Conservation (phyloP, 2,797 vertebrate species). For the Pitangus sulphuratus region DNA sequence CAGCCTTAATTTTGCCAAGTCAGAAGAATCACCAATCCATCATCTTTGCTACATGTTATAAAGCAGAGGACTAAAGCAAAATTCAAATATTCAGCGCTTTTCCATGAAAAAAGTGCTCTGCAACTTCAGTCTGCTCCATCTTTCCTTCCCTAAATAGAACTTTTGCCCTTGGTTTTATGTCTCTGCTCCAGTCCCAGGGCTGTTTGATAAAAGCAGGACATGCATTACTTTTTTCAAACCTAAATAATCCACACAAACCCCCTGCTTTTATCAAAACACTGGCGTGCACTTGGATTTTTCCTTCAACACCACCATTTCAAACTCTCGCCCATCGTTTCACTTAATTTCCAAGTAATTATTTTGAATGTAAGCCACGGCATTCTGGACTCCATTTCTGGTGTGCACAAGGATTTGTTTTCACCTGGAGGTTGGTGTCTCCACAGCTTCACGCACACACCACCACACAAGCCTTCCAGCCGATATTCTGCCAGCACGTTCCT, state of each 20-base stretch:
- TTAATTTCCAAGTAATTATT: neutral
- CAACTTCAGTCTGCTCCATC: neutral
- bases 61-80: neutral
- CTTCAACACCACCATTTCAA: neutral
- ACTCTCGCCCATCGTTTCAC: neutral
- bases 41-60: neutral
- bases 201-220: neutral
- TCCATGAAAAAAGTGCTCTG: neutral
- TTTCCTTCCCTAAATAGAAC: neutral
- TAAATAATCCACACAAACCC: neutral
- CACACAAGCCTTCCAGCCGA: neutral
- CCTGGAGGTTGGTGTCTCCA: neutral
- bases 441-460: neutral
- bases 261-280: neutral
- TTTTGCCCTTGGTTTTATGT: neutral
- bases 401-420: neutral
- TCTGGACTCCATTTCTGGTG: neutral
- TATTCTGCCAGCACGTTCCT: neutral
- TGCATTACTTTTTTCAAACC: neutral
- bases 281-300: neutral
- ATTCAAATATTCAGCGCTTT: neutral
- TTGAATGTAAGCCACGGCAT: neutral
- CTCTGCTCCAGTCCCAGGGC: neutral
- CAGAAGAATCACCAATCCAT: neutral
- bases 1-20: slow-evolving; percentile 1